Evolutionary conservation across 2,797 vertebrate species (phyloP).

Genomic region (Leptodactylus fallax): DNA sequence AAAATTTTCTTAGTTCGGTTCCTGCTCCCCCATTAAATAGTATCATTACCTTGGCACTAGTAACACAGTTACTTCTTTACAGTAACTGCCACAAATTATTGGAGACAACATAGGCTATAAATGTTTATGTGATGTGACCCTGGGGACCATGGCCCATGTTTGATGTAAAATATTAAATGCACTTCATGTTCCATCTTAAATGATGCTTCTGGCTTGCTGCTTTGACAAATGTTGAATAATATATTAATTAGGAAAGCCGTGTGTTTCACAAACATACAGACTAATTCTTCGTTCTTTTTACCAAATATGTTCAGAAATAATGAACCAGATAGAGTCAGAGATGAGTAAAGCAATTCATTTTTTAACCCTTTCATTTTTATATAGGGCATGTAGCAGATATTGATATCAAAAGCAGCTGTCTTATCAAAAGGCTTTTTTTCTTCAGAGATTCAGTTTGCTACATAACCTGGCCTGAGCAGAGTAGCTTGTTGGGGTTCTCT

Average conservation of each 20-base stretch:
- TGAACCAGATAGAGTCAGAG: constrained; percentile 1
- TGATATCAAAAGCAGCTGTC: background rate
- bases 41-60: background rate
- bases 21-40: background rate
- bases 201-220: constrained; percentile 29
- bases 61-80: background rate
- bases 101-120: constrained; percentile 11
- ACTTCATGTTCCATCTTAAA: constrained; percentile 37
- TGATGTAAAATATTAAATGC: constrained; percentile 47
- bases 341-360: background rate
- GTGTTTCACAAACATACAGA: constrained; percentile 21
- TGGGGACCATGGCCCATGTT: constrained; percentile 23
- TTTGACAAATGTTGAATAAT: constrained; percentile 31
- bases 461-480: no score
- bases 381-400: background rate
- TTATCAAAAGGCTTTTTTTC: background rate
- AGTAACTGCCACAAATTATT: constrained; percentile 10
- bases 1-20: background rate
- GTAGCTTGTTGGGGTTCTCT: no score
- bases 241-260: constrained; percentile 49
- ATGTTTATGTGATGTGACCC: constrained; percentile 4
- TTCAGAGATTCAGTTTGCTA: no score
- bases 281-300: constrained; percentile 12
- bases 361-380: background rate
- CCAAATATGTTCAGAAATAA: constrained; percentile 36